Conservation (phyloP, 1,140 invertebrate species). For the Aphaenogaster rudis region DNA sequence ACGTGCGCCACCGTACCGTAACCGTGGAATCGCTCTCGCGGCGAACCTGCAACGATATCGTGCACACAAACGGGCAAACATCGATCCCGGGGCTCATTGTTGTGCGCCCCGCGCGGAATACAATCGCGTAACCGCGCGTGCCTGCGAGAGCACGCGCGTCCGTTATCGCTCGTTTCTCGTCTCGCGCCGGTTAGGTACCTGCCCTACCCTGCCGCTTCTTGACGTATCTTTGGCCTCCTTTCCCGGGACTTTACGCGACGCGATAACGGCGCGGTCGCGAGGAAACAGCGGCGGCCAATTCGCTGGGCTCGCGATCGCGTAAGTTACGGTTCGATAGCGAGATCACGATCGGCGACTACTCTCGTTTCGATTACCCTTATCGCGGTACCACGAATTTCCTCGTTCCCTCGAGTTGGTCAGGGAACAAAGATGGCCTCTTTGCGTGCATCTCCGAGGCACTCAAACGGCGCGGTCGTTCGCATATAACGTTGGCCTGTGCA, state of each 20-base stretch:
- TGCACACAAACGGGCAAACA: slow-evolving; percentile 58
- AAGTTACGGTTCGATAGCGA: not conserved
- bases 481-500: slow-evolving; percentile 28
- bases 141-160: slow-evolving; percentile 17
- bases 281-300: not conserved
- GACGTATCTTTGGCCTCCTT: slow-evolving; percentile 60
- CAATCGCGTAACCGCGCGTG: slow-evolving; percentile 47
- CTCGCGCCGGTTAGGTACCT: slow-evolving; percentile 11
- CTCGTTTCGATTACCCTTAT: slow-evolving; percentile 39
- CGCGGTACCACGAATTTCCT: not conserved
- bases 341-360: not conserved
- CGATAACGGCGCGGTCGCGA: slow-evolving; percentile 53
- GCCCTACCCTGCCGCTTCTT: slow-evolving; percentile 36
- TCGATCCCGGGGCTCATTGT: slow-evolving; percentile 70
- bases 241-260: slow-evolving; percentile 36
- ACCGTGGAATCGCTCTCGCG: slow-evolving; percentile 58
- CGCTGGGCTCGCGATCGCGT: not conserved
- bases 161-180: slow-evolving; percentile 28
- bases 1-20: slow-evolving; percentile 56
- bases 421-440: slow-evolving; percentile 20
- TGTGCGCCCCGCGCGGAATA: slow-evolving; percentile 33
- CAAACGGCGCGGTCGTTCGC: slow-evolving; percentile 17
- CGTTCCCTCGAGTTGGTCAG: not conserved
- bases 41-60: slow-evolving; percentile 64
- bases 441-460: not conserved